Conservation (phyloP, 2,888 invertebrate species). For the Eupsilia transversa region DNA sequence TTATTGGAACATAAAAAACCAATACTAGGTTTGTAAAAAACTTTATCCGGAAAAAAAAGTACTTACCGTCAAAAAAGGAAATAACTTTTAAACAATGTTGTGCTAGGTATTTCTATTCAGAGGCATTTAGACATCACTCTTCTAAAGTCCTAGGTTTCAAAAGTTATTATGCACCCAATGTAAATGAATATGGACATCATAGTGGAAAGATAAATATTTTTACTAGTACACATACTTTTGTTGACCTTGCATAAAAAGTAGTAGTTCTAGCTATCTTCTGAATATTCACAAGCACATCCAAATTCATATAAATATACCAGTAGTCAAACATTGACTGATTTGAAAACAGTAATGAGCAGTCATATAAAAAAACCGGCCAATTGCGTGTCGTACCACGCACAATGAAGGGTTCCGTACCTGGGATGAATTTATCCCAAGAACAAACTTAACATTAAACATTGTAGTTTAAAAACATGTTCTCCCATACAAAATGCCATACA, state of each 20-base stretch:
- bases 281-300: neutral
- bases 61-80: neutral
- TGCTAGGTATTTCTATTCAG: neutral
- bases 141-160: neutral
- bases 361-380: no score
- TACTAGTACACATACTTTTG: neutral
- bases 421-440: no score
- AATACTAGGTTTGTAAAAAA: conserved; percentile 93
- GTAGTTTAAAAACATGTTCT: no score
- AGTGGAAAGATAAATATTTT: neutral
- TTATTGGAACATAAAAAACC: conserved; percentile 97
- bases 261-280: neutral
- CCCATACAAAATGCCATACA: no score
- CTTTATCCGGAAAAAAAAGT: neutral
- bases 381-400: no score
- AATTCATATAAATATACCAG: neutral
- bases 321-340: neutral
- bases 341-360: neutral
- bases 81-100: no score
- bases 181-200: neutral
- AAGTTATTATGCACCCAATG: neutral
- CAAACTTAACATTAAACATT: no score
- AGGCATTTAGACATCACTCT: neutral
- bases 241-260: neutral
- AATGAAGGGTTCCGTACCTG: no score